Evolutionary conservation across 2,113 vertebrate species (phyloP), one percentile per base, ranked within the genome.

Genomic region (Halcyon senegalensis): DNA sequence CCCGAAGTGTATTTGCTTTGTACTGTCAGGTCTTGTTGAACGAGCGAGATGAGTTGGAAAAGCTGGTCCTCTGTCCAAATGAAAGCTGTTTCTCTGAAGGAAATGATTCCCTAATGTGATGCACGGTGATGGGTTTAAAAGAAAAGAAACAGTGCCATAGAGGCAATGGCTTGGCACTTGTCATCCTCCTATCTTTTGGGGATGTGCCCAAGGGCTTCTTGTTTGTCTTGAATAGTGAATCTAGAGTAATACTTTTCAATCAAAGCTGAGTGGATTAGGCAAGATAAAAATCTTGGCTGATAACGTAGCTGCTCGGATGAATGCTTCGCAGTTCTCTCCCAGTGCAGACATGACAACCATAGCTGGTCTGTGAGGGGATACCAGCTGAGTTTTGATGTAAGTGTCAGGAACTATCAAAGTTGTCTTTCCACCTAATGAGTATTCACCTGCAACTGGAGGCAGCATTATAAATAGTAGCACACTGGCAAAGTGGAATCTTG

Each of bases 201-300:
- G 63, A 44, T 82, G 20, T 87, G 70, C 84, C 76, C 11, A 9
- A 58, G 82, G 84, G 75, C 63, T 75, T 89, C 50, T 68, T 84
- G 6, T 83, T 84, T 48, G 24, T 83, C 53, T 44, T 75, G 37
- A 78, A 23, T 17, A 89, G 58, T 53, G 56, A 20, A 64, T 87
- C 77, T 44, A 9, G 51, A 70, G 4, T 39, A 78, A 23, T 60
- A 20, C 48, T 84, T 67, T 44, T 81, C 80, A 37, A 27, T 91
- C 86, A 87, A 41, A 96, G 69, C 83, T 79, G 84, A 91, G 69
- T 87, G 80, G 69, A 66, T 91, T 94, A 94, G 94, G 70, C 84
- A 85, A 85, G 92, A 64, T 94, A 89, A 91, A 92, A 96, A 64
- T 82, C 80, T 68, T 78, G 2, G 15, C 6, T 70, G 69, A 18